A percentile compares a stretch with the other conserved stretches of the same genome.
Conservation (phyloP, 1,140 invertebrate species). For the Drosophila ananassae region DNA sequence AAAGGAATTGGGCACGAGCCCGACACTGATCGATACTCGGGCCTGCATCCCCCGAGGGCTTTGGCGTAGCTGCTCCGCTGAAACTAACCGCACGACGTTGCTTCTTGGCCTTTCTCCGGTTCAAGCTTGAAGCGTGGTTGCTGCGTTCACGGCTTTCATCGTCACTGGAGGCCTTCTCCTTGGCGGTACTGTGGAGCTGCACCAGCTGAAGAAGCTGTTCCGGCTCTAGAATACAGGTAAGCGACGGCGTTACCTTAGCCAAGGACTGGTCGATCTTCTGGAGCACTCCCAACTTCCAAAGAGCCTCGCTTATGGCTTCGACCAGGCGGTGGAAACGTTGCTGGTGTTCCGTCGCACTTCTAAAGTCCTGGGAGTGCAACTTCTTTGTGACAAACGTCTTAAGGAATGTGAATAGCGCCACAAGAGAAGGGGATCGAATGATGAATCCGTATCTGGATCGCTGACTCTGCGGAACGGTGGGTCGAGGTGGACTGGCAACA, state of each 20-base stretch:
- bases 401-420: constrained; percentile 66
- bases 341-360: constrained; percentile 53
- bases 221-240: constrained; percentile 50
- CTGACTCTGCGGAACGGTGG: background rate
- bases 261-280: constrained; percentile 72
- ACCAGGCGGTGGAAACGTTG: constrained; percentile 62
- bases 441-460: constrained; percentile 69
- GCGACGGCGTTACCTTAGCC: constrained; percentile 10
- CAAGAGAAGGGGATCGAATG: constrained; percentile 55
- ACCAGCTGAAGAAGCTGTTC: constrained; percentile 70
- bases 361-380: constrained; percentile 75
- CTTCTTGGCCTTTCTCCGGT: constrained; percentile 62
- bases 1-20: constrained; percentile 30
- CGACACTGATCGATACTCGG: constrained; percentile 46
- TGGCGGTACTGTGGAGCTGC: constrained; percentile 56
- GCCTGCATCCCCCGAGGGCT: constrained; percentile 4
- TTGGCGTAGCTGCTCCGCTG: constrained; percentile 43
- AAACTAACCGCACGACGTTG: constrained; percentile 69
- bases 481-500: constrained; percentile 20
- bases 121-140: constrained; percentile 59
- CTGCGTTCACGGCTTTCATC: constrained; percentile 73
- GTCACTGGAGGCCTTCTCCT: constrained; percentile 74
- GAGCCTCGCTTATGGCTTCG: constrained; percentile 68
- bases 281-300: constrained; percentile 74
- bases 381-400: constrained; percentile 75